Conservation (phyloP, 2,888 invertebrate species). For the Dryadula phaetusa region DNA sequence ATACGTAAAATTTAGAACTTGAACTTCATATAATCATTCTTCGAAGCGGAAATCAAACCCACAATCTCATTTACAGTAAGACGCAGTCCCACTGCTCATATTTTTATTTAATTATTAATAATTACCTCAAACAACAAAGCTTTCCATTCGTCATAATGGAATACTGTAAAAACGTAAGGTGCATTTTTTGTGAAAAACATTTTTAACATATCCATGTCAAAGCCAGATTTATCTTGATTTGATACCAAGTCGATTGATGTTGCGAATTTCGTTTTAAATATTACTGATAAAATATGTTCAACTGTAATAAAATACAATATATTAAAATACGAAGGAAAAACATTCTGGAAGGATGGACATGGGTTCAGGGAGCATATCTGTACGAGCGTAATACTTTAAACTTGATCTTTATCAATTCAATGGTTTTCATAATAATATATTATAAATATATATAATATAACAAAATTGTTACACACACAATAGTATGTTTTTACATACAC, state of each 20-base stretch:
- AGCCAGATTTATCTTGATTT: conserved; percentile 34
- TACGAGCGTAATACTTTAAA: too few species aligned
- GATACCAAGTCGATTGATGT: conserved; percentile 47
- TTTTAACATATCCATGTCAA: conserved; percentile 45
- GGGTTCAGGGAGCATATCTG: too few species aligned
- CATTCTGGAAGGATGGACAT: too few species aligned
- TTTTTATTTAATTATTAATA: not conserved
- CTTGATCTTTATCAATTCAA: too few species aligned
- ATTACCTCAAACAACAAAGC: conserved; percentile 40
- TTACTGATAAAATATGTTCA: conserved; percentile 53
- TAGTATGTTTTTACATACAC: too few species aligned
- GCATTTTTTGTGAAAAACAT: conserved; percentile 46
- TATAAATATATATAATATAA: too few species aligned
- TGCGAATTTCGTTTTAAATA: conserved; percentile 49
- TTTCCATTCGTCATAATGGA: conserved; percentile 42
- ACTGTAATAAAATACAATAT: conserved; percentile 47
- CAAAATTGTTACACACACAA: too few species aligned
- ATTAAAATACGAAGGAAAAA: not conserved
- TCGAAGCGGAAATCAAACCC: too few species aligned
- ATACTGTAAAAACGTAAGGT: conserved; percentile 48
- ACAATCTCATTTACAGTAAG: too few species aligned
- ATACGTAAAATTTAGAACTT: too few species aligned
- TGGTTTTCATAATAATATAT: too few species aligned
- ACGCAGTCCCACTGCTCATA: not conserved
- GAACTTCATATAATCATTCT: not conserved